phyloP scores from a whole-genome alignment of 2,888 invertebrate species.

The Clitarchus hookeri region DNA sequence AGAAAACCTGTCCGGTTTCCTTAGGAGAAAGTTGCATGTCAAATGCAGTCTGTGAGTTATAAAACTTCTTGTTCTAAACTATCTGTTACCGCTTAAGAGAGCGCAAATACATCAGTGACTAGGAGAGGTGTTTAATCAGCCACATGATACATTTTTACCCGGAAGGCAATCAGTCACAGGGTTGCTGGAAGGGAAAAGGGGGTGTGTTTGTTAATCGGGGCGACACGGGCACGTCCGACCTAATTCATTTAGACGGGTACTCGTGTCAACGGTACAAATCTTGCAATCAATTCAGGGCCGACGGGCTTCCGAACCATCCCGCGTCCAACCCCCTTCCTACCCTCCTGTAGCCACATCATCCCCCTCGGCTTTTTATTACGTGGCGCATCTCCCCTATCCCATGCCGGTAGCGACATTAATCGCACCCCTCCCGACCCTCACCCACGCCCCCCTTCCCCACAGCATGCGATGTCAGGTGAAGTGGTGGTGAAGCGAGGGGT shows the following conservation, averaged over 20 bases:
- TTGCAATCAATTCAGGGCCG: neutral
- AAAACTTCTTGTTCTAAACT: no score
- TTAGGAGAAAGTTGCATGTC: no score
- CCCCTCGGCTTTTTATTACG: conserved; percentile 5
- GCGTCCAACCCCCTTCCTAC: no score
- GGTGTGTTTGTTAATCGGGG: neutral
- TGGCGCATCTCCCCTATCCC: neutral
- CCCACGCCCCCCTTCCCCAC: no score
- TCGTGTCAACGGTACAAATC: conserved; percentile 1
- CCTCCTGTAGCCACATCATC: neutral
- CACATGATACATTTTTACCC: neutral
- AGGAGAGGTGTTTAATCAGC: neutral
- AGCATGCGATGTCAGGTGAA: no score
- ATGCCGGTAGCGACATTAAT: neutral
- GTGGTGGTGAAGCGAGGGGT: neutral
- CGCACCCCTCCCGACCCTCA: neutral
- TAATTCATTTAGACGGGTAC: conserved; percentile 7
- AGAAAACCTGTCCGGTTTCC: no score
- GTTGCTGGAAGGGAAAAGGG: neutral
- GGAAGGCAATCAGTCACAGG: neutral
- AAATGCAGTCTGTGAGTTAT: no score
- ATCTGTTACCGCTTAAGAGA: no score
- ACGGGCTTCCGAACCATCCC: neutral
- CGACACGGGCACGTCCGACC: neutral
- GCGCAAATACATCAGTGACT: no score